These are phyloP conservation scores for Brachirus orientalis DNA, from an alignment of 2,113 vertebrate species.

Conservation along the genomic window DNA sequence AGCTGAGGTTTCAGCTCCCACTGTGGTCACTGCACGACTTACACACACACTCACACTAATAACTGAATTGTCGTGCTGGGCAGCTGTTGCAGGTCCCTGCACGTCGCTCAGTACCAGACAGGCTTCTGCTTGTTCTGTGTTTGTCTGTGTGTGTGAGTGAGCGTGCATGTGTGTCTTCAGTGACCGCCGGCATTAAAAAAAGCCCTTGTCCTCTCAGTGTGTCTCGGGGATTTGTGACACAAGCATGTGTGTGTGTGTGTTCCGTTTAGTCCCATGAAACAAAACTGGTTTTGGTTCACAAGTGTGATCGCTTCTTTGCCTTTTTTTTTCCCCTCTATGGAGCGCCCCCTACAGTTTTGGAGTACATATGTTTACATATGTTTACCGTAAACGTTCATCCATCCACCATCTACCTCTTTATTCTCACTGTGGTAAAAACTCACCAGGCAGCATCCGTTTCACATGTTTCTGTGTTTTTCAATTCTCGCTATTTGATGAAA, in stretches of 20 bases:
- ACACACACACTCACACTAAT: conserved; percentile 39
- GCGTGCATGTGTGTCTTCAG: conserved; percentile 18
- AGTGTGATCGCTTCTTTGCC: no score
- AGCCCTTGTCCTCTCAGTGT: conserved; percentile 57
- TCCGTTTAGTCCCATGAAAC: no score
- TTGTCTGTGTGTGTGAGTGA: conserved; percentile 15
- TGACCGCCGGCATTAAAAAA: conserved; percentile 50
- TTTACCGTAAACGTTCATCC: no score
- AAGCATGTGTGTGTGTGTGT: not conserved
- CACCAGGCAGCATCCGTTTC: no score
- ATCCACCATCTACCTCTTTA: no score
- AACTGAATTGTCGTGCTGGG: conserved; percentile 71
- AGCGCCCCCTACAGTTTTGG: no score
- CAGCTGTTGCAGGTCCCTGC: conserved; percentile 71
- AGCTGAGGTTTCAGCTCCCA: conserved; percentile 75
- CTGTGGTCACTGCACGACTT: conserved; percentile 59
- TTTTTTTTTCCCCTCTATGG: no score
- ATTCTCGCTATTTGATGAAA: no score
- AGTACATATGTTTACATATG: no score
- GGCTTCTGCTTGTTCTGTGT: conserved; percentile 45
- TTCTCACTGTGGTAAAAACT: no score
- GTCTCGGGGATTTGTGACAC: conserved; percentile 33
- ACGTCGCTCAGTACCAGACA: conserved; percentile 67
- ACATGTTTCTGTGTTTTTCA: no score
- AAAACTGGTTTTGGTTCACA: no score